These are phyloP conservation scores for Cordilura impudica DNA, from an alignment of 2,888 invertebrate genomes.

Conservation along the genomic window DNA sequence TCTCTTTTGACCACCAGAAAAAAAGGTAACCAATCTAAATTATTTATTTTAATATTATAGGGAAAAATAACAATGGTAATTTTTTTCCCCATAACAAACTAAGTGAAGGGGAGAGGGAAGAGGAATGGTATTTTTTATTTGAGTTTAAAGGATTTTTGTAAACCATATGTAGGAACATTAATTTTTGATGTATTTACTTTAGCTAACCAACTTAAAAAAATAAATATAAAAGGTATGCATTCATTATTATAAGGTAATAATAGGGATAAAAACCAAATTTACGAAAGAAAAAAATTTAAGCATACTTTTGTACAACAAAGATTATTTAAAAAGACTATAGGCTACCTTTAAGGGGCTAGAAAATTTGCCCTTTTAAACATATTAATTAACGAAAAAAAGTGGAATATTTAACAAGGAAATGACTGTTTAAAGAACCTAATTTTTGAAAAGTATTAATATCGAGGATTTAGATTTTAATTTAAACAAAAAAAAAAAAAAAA, in stretches of 20 bases:
- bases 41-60: constrained; percentile 47
- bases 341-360: neutral
- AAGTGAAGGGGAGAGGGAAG: neutral
- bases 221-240: constrained; percentile 68
- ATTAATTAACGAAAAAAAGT: neutral
- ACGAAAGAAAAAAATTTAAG: constrained; percentile 1
- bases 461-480: neutral
- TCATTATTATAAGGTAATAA: constrained; percentile 68
- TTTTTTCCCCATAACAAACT: neutral
- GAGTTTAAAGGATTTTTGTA: constrained; percentile 66
- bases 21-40: constrained; percentile 54
- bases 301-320: constrained; percentile 1
- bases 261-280: constrained; percentile 69
- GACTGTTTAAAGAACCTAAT: neutral
- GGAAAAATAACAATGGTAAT: constrained; percentile 24
- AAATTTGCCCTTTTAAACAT: neutral
- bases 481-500: too few species aligned
- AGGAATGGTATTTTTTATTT: neutral
- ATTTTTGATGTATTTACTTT: constrained; percentile 72
- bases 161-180: constrained; percentile 68
- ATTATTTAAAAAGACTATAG: too few species aligned
- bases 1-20: constrained; percentile 14
- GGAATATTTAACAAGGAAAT: too few species aligned
- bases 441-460: neutral
- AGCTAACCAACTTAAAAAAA: constrained; percentile 11